Percentiles rank a stretch among this genome's conserved stretches.
Conservation (phyloP, 2,888 invertebrate species). For the Dasysyrphus albostriatus region DNA sequence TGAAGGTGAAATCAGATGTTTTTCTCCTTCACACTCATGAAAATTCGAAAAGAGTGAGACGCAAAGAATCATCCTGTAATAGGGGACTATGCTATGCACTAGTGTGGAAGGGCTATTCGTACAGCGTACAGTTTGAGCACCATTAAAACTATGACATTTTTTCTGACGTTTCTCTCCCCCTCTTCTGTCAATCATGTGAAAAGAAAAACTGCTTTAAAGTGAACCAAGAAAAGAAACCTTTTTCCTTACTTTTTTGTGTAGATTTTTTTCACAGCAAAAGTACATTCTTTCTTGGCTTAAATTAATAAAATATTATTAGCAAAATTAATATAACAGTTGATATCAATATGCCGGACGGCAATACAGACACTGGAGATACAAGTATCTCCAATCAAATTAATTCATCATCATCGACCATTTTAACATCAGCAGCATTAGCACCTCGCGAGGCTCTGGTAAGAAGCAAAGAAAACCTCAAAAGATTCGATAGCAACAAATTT, state of each 20-base stretch:
- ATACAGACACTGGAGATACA: slow-evolving; percentile 83
- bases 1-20: too few species aligned
- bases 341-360: slow-evolving; percentile 81
- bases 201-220: not conserved
- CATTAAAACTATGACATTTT: not conserved
- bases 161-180: not conserved
- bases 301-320: slow-evolving; percentile 55
- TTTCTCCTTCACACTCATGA: too few species aligned
- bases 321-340: slow-evolving; percentile 82
- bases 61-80: too few species aligned
- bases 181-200: too few species aligned
- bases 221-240: slow-evolving; percentile 21
- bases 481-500: not conserved
- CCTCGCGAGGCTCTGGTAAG: slow-evolving; percentile 82
- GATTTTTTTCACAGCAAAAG: slow-evolving; percentile 32
- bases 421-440: slow-evolving; percentile 31
- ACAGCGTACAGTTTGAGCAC: too few species aligned
- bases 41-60: too few species aligned
- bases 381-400: slow-evolving; percentile 72
- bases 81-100: too few species aligned
- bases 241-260: slow-evolving; percentile 38
- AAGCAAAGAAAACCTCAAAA: not conserved
- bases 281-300: slow-evolving; percentile 45
- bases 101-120: too few species aligned
- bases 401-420: slow-evolving; percentile 16